Evolutionary conservation across 2,888 invertebrate species (phyloP).

Genomic region (Leucozona laternaria): DNA sequence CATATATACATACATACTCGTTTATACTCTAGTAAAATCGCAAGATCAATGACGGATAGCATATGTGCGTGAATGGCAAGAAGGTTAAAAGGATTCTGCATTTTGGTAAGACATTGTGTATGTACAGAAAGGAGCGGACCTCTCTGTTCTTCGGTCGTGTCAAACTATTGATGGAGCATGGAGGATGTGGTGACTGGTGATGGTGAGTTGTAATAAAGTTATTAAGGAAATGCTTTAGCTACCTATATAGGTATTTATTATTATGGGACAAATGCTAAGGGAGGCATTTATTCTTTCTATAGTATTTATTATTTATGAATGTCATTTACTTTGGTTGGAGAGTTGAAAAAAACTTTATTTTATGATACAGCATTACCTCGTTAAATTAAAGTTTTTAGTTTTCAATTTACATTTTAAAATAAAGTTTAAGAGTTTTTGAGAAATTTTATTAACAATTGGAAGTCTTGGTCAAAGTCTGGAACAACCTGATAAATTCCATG

Average conservation of each 20-base stretch:
- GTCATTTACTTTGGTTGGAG: background rate
- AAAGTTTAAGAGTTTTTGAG: too few species aligned
- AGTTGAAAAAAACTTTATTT: background rate
- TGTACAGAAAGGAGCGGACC: background rate
- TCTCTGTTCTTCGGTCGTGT: background rate
- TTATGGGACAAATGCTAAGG: background rate
- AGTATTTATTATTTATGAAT: background rate
- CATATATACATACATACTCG: too few species aligned
- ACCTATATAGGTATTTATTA: background rate
- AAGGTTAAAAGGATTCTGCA: constrained; percentile 63
- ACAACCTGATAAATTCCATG: too few species aligned
- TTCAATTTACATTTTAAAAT: background rate
- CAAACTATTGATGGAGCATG: background rate
- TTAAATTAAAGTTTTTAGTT: background rate
- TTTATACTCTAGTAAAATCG: constrained; percentile 47
- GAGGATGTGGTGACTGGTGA: constrained; percentile 16
- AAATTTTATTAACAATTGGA: too few species aligned
- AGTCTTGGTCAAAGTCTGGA: too few species aligned
- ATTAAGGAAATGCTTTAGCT: constrained; percentile 14
- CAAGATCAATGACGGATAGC: constrained; percentile 69
- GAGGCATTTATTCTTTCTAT: background rate
- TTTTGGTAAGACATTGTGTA: constrained; percentile 2
- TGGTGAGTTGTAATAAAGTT: constrained; percentile 27
- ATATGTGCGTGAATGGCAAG: constrained; percentile 44
- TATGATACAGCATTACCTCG: background rate